phyloP scores from a whole-genome alignment of 2,113 vertebrate genomes.

The Gorsachius goisagi region DNA sequence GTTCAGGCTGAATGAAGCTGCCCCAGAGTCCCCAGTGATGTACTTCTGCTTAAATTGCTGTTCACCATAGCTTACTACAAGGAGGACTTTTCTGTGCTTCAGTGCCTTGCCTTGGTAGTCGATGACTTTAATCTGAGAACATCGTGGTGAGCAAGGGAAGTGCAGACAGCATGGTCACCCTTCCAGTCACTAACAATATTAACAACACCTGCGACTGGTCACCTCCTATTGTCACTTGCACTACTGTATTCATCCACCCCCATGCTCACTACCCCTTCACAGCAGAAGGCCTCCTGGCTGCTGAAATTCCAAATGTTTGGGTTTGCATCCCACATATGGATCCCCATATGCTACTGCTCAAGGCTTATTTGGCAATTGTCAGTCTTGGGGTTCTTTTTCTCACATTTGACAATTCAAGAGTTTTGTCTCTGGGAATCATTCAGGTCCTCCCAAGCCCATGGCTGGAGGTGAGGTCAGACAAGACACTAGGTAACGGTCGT shows the following conservation, averaged over 20 bases:
- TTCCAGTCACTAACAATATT: not conserved
- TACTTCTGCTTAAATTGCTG: not conserved
- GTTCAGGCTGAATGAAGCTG: constrained; percentile 45
- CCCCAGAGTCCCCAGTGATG: constrained; percentile 23
- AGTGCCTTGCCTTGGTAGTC: constrained; percentile 36
- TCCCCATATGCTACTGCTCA: not conserved
- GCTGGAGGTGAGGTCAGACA: not conserved
- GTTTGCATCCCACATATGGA: not conserved
- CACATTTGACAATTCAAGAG: not conserved
- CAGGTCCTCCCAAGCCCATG: not conserved
- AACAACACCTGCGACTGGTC: not conserved
- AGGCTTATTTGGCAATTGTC: not conserved
- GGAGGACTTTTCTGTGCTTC: constrained; percentile 6
- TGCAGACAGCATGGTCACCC: not conserved
- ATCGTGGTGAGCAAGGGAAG: not conserved
- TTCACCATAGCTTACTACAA: not conserved
- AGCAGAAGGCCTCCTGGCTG: not conserved
- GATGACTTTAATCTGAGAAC: constrained; percentile 25
- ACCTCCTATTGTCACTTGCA: not conserved
- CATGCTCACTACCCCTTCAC: not conserved
- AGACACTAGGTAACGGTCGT: not conserved
- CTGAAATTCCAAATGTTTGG: not conserved
- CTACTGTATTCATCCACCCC: not conserved
- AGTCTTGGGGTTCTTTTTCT: not conserved
- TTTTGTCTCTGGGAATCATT: not conserved